Base-by-base conservation (phyloP, 92 coral and sea anemone genomes). In the Bergia sp. region DNA sequence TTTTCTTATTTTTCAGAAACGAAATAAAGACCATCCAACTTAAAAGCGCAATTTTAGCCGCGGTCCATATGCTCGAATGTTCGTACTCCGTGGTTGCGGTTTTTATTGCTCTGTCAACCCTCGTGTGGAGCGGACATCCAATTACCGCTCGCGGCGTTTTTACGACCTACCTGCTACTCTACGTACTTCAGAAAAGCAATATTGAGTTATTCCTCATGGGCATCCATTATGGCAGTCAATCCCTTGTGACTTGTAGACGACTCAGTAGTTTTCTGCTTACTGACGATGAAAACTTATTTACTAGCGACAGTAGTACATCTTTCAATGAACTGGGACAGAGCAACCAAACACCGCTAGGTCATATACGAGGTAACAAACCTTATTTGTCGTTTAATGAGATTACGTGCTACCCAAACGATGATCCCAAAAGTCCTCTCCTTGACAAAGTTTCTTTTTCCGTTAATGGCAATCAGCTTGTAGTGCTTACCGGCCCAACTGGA, bases 151-250 rank as follows among this genome's bases (percentile, higher is more conserved):
- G 80, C 55, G 43, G 29, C 36, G 88, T 89, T n/a, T 89, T 89
- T 85, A 89, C 91, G 8, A 82, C 84, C 40, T 82, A 82, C 3
- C 82, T 76, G 4, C 61, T 89, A 58, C 77, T 89, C 49, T 86
- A 80, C 76, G 80, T 86, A 29, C 88, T 89, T 45, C 88, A 89
- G 49, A 76, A 82, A 43, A 55, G 88, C 15, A 82, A 82, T 42
- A 86, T 86, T 37, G 91, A 89, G 42, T 76, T 82, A 23, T 89
- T 86, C 47, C 81, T 82, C 40, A 77, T 79, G 73, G 91, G 91
- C 16, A 37, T 89, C 41, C 86, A 89, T 76, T 89, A 83, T 38
- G 91, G 88, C n/a, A 65, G 77, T 7, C 88, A 83, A 43, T 76
- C 80, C 67, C 87, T 80, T 12, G 91, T 86, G 13, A 82, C 91